Base-by-base conservation (phyloP, 2,888 invertebrate genomes). In the Sicus ferrugineus region DNA sequence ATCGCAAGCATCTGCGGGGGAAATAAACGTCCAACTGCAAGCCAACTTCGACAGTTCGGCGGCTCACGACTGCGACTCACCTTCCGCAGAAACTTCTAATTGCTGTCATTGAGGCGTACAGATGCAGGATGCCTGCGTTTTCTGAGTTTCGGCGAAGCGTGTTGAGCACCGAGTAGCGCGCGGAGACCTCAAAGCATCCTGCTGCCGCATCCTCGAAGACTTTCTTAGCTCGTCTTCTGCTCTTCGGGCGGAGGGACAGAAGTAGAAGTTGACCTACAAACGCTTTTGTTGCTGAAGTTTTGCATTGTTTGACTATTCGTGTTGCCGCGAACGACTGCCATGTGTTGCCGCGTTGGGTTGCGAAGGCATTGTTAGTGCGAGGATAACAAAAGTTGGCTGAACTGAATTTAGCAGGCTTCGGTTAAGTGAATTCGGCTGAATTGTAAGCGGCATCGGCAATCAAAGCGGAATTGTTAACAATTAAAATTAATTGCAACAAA, bases 401-500 rank as follows among this genome's bases (percentile, higher is more conserved):
- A n/a, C 14, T 34, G 34, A 14, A 14, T 14, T 34, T 7, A 34
- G 14, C 2, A 14, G 34, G n/a, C n/a, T n/a, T n/a, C n/a, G n/a
- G 9, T 34, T 14, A 14, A 34, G 14, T 34, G 34, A 14, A 9
- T 34, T 9, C 34, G 34, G 34, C 1, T 34, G 14, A 34, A 7
- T 34, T 34, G n/a, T n/a, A n/a, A n/a, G n/a, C 14, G 26, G 34
- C 59, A 46, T 42, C 38, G 62, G 31, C 30, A 58, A n/a, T 58
- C 34, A 59, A 59, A 19, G 14, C 9, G 31, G 14, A 48, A 63
- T 34, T 30, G 26, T 54, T 54, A 65, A 65, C 65, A 65, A 65
- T 65, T 65, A 65, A 65, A 65, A 23, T 30, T 54, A 65, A 65
- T 65, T 65, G 65, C 52, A 7, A 52, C n/a, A 19, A 34, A 59